Evolutionary conservation across 92 coral and sea anemone species (phyloP), one percentile per base, ranked within the genome.

Genomic region (Epizoanthus rinbou): DNA sequence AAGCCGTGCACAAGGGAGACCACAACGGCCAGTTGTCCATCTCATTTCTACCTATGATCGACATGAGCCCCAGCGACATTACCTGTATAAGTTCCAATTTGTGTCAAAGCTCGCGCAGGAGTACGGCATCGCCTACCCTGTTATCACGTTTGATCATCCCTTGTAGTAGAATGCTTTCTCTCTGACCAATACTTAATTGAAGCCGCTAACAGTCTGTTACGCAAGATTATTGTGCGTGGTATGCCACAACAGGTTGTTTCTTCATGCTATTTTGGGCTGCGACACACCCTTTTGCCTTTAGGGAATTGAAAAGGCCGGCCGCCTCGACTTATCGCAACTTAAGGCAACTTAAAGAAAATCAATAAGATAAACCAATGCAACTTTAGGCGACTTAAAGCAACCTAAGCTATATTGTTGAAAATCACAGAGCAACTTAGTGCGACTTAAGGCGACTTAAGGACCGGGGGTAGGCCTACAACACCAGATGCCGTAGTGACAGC

Each of bases 71-170:
- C 21, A 78, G 71, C 28, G 83, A 78, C 70, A 35, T 4, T 2
- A 81, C 85, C 4, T 81, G 85, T 75, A 23, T 85, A 4, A 31
- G 69, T 56, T 85, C 88, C 19, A 50, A 70, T 84, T 56, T 17
- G 53, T 84, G 19, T 7, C 37, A 19, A 54, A 50, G 1, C 87
- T 74, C 72, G 83, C 83, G 37, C 68, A 47, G 14, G 47, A 60
- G 9, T 68, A 84, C 64, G 21, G 59, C 64, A 64, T 74, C 35
- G 19, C 3, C 9, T 3, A 41, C 3, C 76, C 88, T 14, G 69
- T 78, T 8, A 11, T 84, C 0, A 88, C 86, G 8, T 84, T 84
- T 14, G 88, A 88, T 47, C 91, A 80, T 69, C 86, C 91, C 33
- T 62, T 84, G 31, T 88, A 78, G 76, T 88, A 75, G 83, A 79